These are phyloP conservation scores for Macrotis lagotis DNA, from an alignment of 2,113 vertebrate genomes.

Conservation along the genomic window DNA sequence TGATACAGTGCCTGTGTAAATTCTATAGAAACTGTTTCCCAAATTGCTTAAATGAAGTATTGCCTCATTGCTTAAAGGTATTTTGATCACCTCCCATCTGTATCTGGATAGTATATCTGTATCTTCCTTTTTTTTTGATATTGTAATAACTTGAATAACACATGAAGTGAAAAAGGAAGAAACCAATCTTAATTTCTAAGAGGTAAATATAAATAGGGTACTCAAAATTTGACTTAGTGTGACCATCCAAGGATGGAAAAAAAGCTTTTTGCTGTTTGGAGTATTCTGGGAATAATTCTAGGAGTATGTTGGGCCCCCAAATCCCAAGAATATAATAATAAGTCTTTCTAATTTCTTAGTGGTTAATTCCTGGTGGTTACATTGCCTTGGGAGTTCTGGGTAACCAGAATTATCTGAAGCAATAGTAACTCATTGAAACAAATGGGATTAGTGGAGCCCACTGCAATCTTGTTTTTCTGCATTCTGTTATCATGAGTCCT, in stretches of 20 bases:
- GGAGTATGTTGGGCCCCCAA: not conserved
- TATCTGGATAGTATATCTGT: not conserved
- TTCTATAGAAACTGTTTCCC: not conserved
- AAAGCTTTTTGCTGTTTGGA: not conserved
- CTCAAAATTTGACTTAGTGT: not conserved
- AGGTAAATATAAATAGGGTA: not conserved
- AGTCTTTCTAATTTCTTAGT: not conserved
- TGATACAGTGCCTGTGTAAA: not conserved
- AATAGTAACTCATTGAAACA: not conserved
- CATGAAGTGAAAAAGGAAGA: constrained; percentile 29
- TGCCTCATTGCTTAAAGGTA: not conserved
- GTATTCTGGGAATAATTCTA: not conserved
- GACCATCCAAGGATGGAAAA: not conserved
- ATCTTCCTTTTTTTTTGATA: constrained; percentile 8
- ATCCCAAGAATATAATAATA: not conserved
- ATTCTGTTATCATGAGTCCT: not conserved
- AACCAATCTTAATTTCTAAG: not conserved
- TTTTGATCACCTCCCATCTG: constrained; percentile 10
- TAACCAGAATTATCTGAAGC: not conserved
- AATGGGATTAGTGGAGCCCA: not conserved
- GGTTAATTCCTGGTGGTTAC: not conserved
- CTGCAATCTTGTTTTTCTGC: not conserved
- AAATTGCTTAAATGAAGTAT: not conserved
- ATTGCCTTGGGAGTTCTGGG: not conserved
- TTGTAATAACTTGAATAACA: constrained; percentile 26